Percentiles rank a stretch among this genome's conserved stretches.
Evolutionary conservation across 1,140 invertebrate species (phyloP).

Genomic region (Gonatopus flavifemur): DNA sequence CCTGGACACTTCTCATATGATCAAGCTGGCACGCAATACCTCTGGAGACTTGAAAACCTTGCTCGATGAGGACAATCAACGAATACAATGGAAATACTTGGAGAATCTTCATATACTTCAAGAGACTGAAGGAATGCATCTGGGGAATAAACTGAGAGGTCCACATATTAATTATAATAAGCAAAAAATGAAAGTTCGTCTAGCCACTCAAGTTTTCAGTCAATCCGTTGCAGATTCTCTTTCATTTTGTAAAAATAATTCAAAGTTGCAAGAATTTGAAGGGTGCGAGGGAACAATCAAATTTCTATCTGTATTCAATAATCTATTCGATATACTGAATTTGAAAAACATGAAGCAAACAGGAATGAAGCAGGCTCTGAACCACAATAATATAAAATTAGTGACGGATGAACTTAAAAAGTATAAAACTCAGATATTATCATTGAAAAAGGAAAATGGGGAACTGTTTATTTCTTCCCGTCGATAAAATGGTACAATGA

Average conservation of each 20-base stretch:
- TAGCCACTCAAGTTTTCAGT: conserved; percentile 41
- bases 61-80: no score
- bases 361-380: conserved; percentile 13
- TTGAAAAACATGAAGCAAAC: conserved; percentile 16
- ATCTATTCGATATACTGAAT: conserved; percentile 28
- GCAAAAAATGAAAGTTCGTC: conserved; percentile 42
- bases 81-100: conserved; percentile 34
- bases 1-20: conserved; percentile 24
- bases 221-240: conserved; percentile 27
- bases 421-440: conserved; percentile 4
- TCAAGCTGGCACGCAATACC: conserved; percentile 31
- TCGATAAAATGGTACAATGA: conserved; percentile 7
- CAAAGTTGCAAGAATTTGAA: conserved; percentile 25
- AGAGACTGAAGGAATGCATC: conserved; percentile 29
- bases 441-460: not conserved
- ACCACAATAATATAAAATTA: conserved; percentile 11
- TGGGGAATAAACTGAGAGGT: conserved; percentile 33
- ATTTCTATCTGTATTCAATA: conserved; percentile 25
- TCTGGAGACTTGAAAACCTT: no score
- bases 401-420: not conserved
- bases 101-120: conserved; percentile 30
- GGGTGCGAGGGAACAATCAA: conserved; percentile 29
- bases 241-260: conserved; percentile 27
- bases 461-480: not conserved
- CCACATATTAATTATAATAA: conserved; percentile 34